These are phyloP conservation scores for Lithophane ornitopus DNA, from an alignment of 2,888 invertebrate species.

Conservation along the genomic window DNA sequence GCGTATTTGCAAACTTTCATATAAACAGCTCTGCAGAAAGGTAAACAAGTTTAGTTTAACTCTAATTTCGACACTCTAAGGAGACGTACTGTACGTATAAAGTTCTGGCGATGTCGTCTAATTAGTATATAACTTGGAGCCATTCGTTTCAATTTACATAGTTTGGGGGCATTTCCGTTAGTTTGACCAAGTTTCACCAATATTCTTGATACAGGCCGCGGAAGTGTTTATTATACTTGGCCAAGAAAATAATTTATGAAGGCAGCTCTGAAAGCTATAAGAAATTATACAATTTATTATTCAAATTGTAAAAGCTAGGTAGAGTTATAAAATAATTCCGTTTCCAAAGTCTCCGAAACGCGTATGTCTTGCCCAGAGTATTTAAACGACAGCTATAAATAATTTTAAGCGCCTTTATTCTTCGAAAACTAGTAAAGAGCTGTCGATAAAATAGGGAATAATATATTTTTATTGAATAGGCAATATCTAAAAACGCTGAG, in stretches of 20 bases:
- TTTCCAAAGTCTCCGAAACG: slow-evolving; percentile 21
- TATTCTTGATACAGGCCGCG: slow-evolving; percentile 58
- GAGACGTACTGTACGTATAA: slow-evolving; percentile 79
- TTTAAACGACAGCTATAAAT: slow-evolving; percentile 52
- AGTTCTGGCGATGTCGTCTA: slow-evolving; percentile 80
- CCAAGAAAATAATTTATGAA: slow-evolving; percentile 17
- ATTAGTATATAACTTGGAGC: slow-evolving; percentile 85
- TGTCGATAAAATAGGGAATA: slow-evolving; percentile 56
- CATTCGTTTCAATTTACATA: slow-evolving; percentile 84
- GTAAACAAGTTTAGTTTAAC: slow-evolving; percentile 87
- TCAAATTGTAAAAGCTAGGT: slow-evolving; percentile 15
- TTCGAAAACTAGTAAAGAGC: slow-evolving; percentile 43
- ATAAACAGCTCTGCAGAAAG: slow-evolving; percentile 82
- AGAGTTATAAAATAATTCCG: slow-evolving; percentile 19
- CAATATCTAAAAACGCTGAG: slow-evolving; percentile 60
- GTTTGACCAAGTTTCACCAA: slow-evolving; percentile 64
- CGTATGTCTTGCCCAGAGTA: slow-evolving; percentile 41
- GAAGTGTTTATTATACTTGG: slow-evolving; percentile 31
- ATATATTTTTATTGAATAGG: slow-evolving; percentile 57
- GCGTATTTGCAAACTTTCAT: slow-evolving; percentile 84
- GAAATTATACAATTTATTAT: slow-evolving; percentile 24
- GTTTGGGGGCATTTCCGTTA: slow-evolving; percentile 72
- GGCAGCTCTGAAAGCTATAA: neutral
- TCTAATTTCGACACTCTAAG: slow-evolving; percentile 86
- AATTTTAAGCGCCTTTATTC: slow-evolving; percentile 48